Evolutionary conservation across 2,797 vertebrate species (phyloP).

Genomic region (Pitangus sulphuratus): DNA sequence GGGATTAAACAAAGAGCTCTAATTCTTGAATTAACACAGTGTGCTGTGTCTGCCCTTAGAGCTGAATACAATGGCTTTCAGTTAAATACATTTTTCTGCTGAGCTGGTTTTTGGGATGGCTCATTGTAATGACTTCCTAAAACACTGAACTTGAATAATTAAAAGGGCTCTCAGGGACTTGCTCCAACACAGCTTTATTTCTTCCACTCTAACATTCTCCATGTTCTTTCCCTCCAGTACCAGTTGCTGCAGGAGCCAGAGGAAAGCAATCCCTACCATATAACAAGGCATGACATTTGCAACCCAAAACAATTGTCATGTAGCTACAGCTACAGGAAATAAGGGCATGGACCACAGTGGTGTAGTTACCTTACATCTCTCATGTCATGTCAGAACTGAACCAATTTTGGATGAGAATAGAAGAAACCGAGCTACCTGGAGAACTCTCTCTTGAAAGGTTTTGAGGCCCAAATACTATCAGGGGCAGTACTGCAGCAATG

Average conservation of each 20-base stretch:
- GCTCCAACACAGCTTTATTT: conserved; percentile 25
- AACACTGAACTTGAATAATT: conserved; percentile 25
- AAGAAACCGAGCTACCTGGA: neutral
- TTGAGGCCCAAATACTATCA: neutral
- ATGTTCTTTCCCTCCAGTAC: neutral
- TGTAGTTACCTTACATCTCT: neutral
- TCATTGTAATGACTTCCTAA: conserved; percentile 52
- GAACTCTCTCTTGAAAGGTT: neutral
- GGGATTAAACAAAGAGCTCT: conserved; percentile 48
- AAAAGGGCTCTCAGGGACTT: neutral
- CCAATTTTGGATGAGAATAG: neutral
- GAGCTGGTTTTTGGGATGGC: conserved; percentile 14
- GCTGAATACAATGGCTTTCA: conserved; percentile 38
- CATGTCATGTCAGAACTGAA: neutral
- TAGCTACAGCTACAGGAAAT: neutral
- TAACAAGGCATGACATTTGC: neutral
- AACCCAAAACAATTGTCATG: neutral
- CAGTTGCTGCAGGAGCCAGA: neutral
- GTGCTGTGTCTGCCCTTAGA: conserved; percentile 4
- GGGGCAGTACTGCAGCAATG: neutral
- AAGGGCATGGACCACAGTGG: neutral
- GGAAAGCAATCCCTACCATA: neutral
- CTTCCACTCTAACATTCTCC: neutral
- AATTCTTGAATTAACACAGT: conserved; percentile 40
- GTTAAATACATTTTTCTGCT: conserved; percentile 49